These are phyloP conservation scores for Thereva unica DNA, from an alignment of 2,888 invertebrate species.

Conservation along the genomic window DNA sequence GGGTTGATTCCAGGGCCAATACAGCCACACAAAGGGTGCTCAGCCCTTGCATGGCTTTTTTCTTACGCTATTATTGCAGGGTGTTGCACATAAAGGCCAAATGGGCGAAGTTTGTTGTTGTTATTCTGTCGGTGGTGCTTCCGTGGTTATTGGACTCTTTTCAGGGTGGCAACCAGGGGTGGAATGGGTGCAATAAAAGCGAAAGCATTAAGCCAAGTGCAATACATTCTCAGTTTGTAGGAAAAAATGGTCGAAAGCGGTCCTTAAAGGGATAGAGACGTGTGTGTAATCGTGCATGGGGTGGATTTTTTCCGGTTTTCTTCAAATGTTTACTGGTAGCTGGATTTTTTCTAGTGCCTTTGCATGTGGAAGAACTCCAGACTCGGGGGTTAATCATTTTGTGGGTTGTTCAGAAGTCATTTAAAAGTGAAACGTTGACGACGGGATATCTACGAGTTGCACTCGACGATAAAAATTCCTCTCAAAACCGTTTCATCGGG, in stretches of 20 bases:
- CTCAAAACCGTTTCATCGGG: slow-evolving; percentile 19
- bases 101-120: slow-evolving; percentile 39
- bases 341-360: slow-evolving; percentile 26
- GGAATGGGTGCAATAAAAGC: slow-evolving; percentile 36
- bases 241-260: slow-evolving; percentile 27
- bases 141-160: slow-evolving; percentile 33
- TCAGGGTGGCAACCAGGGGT: slow-evolving; percentile 29
- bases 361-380: slow-evolving; percentile 35
- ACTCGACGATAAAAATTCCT: slow-evolving; percentile 29
- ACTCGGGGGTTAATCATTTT: slow-evolving; percentile 43
- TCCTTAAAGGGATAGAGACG: slow-evolving; percentile 8
- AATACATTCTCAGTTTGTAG: slow-evolving; percentile 30
- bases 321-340: slow-evolving; percentile 32
- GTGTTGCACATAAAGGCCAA: slow-evolving; percentile 40
- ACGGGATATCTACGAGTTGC: slow-evolving; percentile 28
- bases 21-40: not conserved
- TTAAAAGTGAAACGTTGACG: slow-evolving; percentile 41
- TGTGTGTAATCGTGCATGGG: slow-evolving; percentile 42
- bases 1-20: slow-evolving; percentile 12
- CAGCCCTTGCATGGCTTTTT: not conserved
- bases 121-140: slow-evolving; percentile 26
- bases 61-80: slow-evolving; percentile 39
- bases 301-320: slow-evolving; percentile 40
- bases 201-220: slow-evolving; percentile 34
- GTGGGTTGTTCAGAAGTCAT: slow-evolving; percentile 42